Evolutionary conservation across 2,797 vertebrate species (phyloP).

Genomic region (Neoniphon sammara): DNA sequence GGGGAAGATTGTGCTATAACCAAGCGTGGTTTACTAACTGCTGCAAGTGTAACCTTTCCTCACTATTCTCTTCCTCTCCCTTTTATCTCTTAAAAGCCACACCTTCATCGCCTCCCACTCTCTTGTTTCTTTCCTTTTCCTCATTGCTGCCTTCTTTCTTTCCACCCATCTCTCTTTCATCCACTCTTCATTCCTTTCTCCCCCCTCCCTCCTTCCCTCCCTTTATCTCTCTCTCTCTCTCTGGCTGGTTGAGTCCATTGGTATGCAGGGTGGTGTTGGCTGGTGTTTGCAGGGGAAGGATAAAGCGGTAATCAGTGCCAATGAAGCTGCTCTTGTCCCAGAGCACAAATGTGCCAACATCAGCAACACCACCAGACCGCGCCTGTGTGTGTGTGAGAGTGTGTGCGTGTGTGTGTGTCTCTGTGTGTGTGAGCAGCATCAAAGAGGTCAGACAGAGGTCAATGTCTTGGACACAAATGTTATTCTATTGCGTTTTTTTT

Average conservation of each 20-base stretch:
- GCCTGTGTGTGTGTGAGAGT: slow-evolving; percentile 37
- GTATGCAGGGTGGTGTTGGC: slow-evolving; percentile 75
- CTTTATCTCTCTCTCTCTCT: slow-evolving; percentile 33
- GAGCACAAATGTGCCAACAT: slow-evolving; percentile 80
- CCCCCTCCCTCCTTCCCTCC: not conserved
- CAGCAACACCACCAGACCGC: slow-evolving; percentile 74
- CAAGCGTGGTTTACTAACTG: slow-evolving; percentile 28
- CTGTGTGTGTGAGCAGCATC: slow-evolving; percentile 27
- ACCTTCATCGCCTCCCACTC: not conserved
- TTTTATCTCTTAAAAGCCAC: slow-evolving; percentile 9
- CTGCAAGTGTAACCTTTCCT: slow-evolving; percentile 19
- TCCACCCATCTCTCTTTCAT: not conserved
- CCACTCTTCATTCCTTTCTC: not conserved
- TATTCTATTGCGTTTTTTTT: slow-evolving; percentile 35
- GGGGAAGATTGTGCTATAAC: slow-evolving; percentile 10
- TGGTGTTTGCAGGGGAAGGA: slow-evolving; percentile 73
- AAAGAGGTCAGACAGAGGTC: slow-evolving; percentile 72
- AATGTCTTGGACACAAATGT: slow-evolving; percentile 53
- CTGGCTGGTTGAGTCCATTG: slow-evolving; percentile 67
- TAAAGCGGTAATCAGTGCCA: slow-evolving; percentile 80
- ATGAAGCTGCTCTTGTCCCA: slow-evolving; percentile 78
- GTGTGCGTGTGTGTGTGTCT: slow-evolving; percentile 14
- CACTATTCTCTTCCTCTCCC: not conserved
- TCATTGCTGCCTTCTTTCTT: slow-evolving; percentile 2
- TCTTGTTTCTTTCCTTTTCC: slow-evolving; percentile 1